phyloP scores from a whole-genome alignment of 2,888 invertebrate genomes.

The Rhogogaster chlorosoma region DNA sequence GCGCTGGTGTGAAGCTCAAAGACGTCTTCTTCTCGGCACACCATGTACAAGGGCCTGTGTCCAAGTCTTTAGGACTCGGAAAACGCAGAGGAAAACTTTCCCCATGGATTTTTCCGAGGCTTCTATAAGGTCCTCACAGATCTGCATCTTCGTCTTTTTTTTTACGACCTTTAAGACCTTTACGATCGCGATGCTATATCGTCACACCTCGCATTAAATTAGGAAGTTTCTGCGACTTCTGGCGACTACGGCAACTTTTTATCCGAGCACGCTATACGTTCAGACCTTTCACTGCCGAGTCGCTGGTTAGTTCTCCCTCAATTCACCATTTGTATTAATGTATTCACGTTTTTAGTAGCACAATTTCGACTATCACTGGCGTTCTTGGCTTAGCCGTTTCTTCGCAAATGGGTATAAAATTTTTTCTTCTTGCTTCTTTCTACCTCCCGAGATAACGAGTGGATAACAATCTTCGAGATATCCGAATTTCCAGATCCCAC shows the following conservation, averaged over 20 bases:
- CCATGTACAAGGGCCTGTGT: neutral
- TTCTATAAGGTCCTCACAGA: neutral
- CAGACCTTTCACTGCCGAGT: slow-evolving; percentile 23
- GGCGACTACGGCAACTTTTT: slow-evolving; percentile 25
- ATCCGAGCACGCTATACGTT: neutral
- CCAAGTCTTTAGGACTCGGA: neutral
- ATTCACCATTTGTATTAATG: slow-evolving; percentile 45
- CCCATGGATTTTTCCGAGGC: slow-evolving; percentile 3
- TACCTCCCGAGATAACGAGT: neutral
- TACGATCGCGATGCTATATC: slow-evolving; percentile 9
- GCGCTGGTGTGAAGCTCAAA: neutral
- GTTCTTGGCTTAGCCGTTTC: slow-evolving; percentile 6
- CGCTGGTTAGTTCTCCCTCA: slow-evolving; percentile 12
- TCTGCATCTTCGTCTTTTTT: neutral
- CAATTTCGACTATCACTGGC: slow-evolving; percentile 21
- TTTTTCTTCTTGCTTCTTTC: neutral
- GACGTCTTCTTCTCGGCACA: neutral
- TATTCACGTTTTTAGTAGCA: slow-evolving; percentile 40
- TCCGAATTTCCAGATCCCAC: neutral
- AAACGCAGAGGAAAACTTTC: neutral
- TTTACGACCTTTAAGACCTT: slow-evolving; percentile 25
- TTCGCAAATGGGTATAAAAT: neutral
- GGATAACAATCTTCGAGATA: neutral
- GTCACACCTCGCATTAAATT: slow-evolving; percentile 46
- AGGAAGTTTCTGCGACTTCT: slow-evolving; percentile 46